Conservation (phyloP, 2,797 vertebrate species). For the Odontamblyopus lacepedii region DNA sequence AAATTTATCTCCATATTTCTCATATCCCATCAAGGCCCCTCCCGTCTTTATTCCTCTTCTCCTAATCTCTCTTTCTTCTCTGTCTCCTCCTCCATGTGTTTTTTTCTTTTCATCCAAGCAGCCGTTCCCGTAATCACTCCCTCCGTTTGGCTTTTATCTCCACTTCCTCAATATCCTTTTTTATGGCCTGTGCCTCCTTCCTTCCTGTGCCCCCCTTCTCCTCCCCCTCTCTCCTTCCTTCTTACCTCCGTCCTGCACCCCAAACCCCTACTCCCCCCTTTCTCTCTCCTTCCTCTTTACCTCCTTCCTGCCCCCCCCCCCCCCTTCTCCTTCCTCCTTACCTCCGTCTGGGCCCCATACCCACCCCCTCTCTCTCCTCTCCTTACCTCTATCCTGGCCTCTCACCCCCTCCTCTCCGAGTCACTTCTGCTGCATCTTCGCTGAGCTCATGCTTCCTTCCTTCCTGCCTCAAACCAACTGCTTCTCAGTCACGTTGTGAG, state of each 20-base stretch:
- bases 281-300: constrained; percentile 14
- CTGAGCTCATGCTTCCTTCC: constrained; percentile 32
- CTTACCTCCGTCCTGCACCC: constrained; percentile 6
- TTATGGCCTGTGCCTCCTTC: constrained; percentile 67
- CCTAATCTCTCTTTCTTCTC: constrained; percentile 61
- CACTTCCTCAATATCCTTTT: constrained; percentile 76
- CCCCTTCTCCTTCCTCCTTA: constrained; percentile 8
- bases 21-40: constrained; percentile 3
- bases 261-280: background rate
- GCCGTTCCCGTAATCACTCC: constrained; percentile 66
- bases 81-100: constrained; percentile 51
- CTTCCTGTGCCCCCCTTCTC: constrained; percentile 30
- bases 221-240: constrained; percentile 20
- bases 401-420: constrained; percentile 7
- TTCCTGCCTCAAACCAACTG: constrained; percentile 15
- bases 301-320: constrained; percentile 2
- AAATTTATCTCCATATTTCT: constrained; percentile 29
- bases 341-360: constrained; percentile 9
- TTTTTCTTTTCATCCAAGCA: constrained; percentile 55
- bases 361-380: constrained; percentile 1
- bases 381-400: constrained; percentile 19
- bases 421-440: constrained; percentile 27
- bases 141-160: constrained; percentile 72
- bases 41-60: constrained; percentile 41
- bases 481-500: constrained; percentile 3